These are phyloP conservation scores for Epiblema foenella DNA, from an alignment of 2,888 invertebrate species.

Conservation along the genomic window DNA sequence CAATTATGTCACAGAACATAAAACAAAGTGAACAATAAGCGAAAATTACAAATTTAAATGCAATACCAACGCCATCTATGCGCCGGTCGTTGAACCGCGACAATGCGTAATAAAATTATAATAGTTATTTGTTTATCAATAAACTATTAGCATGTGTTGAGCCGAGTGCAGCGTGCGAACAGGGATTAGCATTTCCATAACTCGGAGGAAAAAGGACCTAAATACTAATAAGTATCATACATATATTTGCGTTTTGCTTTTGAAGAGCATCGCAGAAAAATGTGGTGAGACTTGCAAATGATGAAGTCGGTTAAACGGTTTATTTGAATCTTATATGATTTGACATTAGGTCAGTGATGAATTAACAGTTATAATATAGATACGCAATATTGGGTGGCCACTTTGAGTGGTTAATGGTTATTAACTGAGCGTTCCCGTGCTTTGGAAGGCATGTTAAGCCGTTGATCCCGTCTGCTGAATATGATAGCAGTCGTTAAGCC, in stretches of 20 bases:
- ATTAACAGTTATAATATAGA: too few species aligned
- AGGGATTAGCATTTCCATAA: slow-evolving; percentile 72
- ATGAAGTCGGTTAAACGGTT: not conserved
- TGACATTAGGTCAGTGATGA: too few species aligned
- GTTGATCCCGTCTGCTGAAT: too few species aligned
- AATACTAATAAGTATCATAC: not conserved
- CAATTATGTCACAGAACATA: slow-evolving; percentile 43
- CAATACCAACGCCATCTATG: slow-evolving; percentile 62
- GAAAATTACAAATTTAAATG: slow-evolving; percentile 73
- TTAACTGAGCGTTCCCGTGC: too few species aligned
- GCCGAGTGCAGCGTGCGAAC: slow-evolving; percentile 56
- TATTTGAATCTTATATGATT: not conserved
- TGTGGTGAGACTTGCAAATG: not conserved
- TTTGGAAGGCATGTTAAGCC: too few species aligned
- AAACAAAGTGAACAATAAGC: slow-evolving; percentile 56
- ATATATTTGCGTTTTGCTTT: not conserved
- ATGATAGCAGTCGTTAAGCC: too few species aligned
- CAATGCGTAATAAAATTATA: slow-evolving; percentile 79
- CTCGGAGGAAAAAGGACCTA: slow-evolving; percentile 18
- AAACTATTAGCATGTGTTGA: slow-evolving; percentile 81
- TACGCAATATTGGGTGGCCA: too few species aligned
- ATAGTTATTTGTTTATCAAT: slow-evolving; percentile 81
- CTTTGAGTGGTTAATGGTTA: too few species aligned
- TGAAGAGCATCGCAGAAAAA: not conserved
- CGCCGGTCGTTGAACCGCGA: slow-evolving; percentile 48